phyloP scores from a whole-genome alignment of 1,140 invertebrate species.

The Philopotamus ludificatus region DNA sequence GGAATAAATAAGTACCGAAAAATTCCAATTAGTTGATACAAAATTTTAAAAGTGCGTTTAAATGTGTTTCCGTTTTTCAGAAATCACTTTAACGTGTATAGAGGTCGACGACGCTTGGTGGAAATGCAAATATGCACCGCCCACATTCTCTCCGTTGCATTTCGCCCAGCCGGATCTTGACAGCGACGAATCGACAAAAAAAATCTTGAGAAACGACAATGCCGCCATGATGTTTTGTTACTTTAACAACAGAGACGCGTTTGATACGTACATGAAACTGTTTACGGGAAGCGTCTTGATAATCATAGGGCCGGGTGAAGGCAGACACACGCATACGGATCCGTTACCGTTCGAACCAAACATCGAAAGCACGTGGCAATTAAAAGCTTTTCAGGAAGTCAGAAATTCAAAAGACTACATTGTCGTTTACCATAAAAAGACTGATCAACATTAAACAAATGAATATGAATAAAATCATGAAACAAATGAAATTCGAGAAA shows the following conservation, averaged over 20 bases:
- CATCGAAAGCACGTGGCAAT: slow-evolving; percentile 49
- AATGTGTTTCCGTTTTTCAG: slow-evolving; percentile 39
- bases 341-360: slow-evolving; percentile 63
- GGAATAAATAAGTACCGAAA: neutral
- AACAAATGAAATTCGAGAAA: neutral
- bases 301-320: slow-evolving; percentile 69
- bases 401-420: slow-evolving; percentile 50
- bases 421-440: slow-evolving; percentile 46
- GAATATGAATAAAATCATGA: neutral
- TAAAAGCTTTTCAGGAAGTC: slow-evolving; percentile 49
- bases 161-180: slow-evolving; percentile 46
- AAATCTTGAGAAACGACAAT: slow-evolving; percentile 44
- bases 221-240: slow-evolving; percentile 72
- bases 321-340: slow-evolving; percentile 63
- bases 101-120: slow-evolving; percentile 56
- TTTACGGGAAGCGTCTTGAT: slow-evolving; percentile 64
- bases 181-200: slow-evolving; percentile 42
- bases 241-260: slow-evolving; percentile 69
- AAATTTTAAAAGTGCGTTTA: slow-evolving; percentile 4
- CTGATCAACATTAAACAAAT: neutral
- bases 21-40: neutral
- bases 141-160: slow-evolving; percentile 51
- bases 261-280: slow-evolving; percentile 62
- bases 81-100: slow-evolving; percentile 47
- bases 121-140: slow-evolving; percentile 53